Base-by-base conservation (phyloP, 2,888 invertebrate genomes). In the Dascillus cervinus region DNA sequence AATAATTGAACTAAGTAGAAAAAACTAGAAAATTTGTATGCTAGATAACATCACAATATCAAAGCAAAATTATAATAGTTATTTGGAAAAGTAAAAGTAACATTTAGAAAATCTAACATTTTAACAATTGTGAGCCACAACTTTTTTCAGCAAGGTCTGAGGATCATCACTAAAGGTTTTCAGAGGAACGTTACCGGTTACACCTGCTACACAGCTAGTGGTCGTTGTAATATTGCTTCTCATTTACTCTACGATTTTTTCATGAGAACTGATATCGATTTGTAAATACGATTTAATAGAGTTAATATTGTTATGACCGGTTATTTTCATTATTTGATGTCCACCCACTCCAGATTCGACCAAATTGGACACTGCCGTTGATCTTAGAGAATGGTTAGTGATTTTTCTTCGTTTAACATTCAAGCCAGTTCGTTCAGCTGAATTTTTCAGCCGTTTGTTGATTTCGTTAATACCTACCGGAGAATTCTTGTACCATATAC, bases 401-500 rank as follows among this genome's bases (percentile, higher is more conserved):
- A 23, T 23, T 23, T 23, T 23, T 11, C 13, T 23, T 10, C n/a
- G 11, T 10, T 23, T 23, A 12, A 23, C 23, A 23, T 23, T 13
- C 11, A 23, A 4, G 3, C 23, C 22, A 22, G 3, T 22, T n/a
- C 9, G 22, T 22, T 22, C 5, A 22, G 22, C 22, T 22, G 22
- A 9, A 22, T 10, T 4, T 22, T 10, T 23, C 3, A 10, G 3
- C 23, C 23, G n/a, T n/a, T n/a, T n/a, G n/a, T n/a, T n/a, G n/a
- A n/a, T n/a, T n/a, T n/a, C n/a, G n/a, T n/a, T n/a, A 23, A 3
- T 10, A n/a, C n/a, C n/a, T n/a, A n/a, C n/a, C n/a, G n/a, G n/a
- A n/a, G n/a, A 23, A 23, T 23, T 23, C n/a, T 23, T 23, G n/a
- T 23, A 23, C 23, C 23, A 23, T 10, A n/a, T 22, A 11, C 22